phyloP scores from a whole-genome alignment of 2,797 vertebrate genomes.

The Gallinago nigripennis region DNA sequence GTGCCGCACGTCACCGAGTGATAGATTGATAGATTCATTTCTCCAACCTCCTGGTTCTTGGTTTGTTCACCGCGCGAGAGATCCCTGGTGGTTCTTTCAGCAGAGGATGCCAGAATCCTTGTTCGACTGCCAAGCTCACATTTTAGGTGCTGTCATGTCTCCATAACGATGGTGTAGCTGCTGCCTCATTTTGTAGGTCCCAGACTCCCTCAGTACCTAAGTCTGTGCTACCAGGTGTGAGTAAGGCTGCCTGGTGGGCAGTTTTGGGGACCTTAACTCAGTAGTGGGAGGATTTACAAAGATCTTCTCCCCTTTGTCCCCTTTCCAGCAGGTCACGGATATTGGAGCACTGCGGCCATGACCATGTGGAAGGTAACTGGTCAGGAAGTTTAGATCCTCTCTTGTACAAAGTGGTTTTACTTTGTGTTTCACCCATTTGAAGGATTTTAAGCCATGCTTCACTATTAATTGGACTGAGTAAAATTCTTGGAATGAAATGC shows the following conservation, averaged over 20 bases:
- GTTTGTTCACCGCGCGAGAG: neutral
- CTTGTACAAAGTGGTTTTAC: neutral
- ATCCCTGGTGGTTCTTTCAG: neutral
- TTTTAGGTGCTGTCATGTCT: neutral
- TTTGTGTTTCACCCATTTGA: neutral
- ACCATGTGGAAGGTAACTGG: neutral
- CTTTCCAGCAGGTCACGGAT: neutral
- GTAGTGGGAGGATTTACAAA: neutral
- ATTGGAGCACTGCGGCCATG: neutral
- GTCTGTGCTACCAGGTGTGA: neutral
- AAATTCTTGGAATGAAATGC: neutral
- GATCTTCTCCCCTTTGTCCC: fast-evolving
- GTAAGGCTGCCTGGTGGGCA: neutral
- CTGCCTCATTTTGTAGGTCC: neutral
- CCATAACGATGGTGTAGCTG: neutral
- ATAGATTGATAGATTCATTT: neutral
- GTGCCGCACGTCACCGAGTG: neutral
- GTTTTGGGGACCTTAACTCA: neutral
- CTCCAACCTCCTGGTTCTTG: neutral
- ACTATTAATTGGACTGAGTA: neutral
- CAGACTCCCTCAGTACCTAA: neutral
- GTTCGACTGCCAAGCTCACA: fast-evolving
- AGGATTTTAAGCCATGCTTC: neutral
- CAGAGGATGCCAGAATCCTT: neutral
- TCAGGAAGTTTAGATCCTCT: neutral